Conservation (phyloP, 2,113 vertebrate genomes). For the Lasiurus cinereus region DNA sequence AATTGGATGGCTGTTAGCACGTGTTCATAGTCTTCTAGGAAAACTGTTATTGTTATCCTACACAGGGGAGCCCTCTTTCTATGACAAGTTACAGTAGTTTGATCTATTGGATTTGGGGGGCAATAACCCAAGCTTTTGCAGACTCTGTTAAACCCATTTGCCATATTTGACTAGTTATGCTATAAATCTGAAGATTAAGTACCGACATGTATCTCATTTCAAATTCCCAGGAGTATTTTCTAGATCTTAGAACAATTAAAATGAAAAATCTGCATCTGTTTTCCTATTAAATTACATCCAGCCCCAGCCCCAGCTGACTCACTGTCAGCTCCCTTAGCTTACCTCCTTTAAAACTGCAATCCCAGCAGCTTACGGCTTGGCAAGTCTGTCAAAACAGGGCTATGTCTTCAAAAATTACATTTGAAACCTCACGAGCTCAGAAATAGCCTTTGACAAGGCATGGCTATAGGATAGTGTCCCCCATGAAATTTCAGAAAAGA, state of each 20-base stretch:
- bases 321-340: not conserved
- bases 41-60: not conserved
- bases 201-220: not conserved
- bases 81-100: not conserved
- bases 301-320: not conserved
- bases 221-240: not conserved
- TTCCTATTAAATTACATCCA: not conserved
- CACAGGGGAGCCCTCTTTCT: not conserved
- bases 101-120: not conserved
- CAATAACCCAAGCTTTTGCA: not conserved
- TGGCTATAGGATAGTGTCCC: not conserved
- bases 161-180: not conserved
- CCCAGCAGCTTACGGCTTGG: conserved; percentile 1
- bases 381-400: not conserved
- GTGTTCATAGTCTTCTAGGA: not conserved
- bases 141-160: not conserved
- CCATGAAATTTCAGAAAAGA: not conserved
- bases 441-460: conserved; percentile 44
- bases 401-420: conserved; percentile 35
- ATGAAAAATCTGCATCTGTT: not conserved
- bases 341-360: conserved; percentile 51
- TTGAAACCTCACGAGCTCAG: conserved; percentile 15
- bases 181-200: not conserved
- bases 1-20: not conserved
- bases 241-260: conserved; percentile 27